Evolutionary conservation across 2,888 invertebrate genomes (phyloP), one percentile per base, ranked within the genome.

Genomic region (Parnassius mnemosyne): DNA sequence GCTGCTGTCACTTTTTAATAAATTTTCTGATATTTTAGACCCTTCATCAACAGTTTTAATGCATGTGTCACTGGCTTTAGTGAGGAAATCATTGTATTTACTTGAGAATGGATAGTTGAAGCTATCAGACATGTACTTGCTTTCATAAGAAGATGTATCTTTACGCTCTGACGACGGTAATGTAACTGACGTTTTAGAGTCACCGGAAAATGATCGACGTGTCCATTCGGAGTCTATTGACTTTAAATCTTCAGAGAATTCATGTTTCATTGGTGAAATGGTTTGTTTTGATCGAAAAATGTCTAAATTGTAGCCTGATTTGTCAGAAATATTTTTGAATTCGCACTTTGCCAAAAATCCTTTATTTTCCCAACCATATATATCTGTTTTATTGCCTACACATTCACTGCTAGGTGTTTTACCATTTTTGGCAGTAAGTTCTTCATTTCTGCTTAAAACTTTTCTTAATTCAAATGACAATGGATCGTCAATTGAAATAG

Each of bases 301-400:
- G 53, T 76, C 79, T 58, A 80, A 77, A 61, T 73, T 73, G 53
- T 69, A 75, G 54, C 70, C 80, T 47, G 74, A 68, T 66, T 80
- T 83, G 34, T 77, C 78, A 64, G 79, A 64, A 65, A 69, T 71
- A 56, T 62, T 76, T 72, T 82, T 83, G 61, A 75, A 80, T 61
- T 84, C 84, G 71, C 81, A 81, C 75, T 88, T 90, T 13, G 81
- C 89, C 60, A 87, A 72, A 74, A 92, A 92, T 0, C 89, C 92
- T 81, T 91, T 92, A 68, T 92, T 92, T 81, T 92, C 92, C 92
- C 92, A 92, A 56, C 92, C 92, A 71, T 91, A 92, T 59, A 80
- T 74, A 75, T 92, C 92, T 54, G 90, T 92, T 84, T 87, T 89
- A 74, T 91, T 89, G 16, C 71, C 85, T 65, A 89, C 72, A 70